Conservation (phyloP, 2,888 invertebrate genomes). For the Limnephilus rhombicus region DNA sequence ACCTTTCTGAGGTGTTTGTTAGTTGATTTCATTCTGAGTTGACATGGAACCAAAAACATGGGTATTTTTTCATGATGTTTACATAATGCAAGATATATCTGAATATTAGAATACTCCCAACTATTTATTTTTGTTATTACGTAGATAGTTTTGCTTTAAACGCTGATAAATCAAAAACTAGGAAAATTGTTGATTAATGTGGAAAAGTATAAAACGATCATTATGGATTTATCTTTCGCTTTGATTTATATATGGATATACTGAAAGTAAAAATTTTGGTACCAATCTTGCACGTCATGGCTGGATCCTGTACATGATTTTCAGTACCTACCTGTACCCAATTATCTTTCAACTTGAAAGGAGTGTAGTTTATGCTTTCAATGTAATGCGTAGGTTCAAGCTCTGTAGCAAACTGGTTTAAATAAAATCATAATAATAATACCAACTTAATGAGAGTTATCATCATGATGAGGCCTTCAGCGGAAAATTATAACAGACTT, state of each 20-base stretch:
- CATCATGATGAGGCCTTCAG: not conserved
- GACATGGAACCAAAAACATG: too few relatives aligned
- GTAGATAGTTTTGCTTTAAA: not conserved
- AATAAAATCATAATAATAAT: not conserved
- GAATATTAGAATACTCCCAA: not conserved
- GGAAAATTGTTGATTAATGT: not conserved
- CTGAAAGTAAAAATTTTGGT: not conserved
- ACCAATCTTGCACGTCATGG: not conserved
- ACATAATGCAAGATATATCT: not conserved
- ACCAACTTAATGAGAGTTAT: not conserved
- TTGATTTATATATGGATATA: not conserved
- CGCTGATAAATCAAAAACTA: not conserved
- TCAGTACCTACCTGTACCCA: not conserved
- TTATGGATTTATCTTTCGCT: not conserved
- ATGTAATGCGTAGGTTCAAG: not conserved
- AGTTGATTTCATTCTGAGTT: too few relatives aligned
- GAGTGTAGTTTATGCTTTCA: not conserved
- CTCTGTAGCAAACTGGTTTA: not conserved
- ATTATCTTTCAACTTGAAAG: not conserved
- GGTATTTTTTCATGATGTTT: not conserved
- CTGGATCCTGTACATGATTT: not conserved
- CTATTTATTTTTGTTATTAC: not conserved
- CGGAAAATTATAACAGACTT: not conserved
- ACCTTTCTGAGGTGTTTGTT: too few relatives aligned
- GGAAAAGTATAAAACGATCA: not conserved